Conservation (phyloP, 2,797 vertebrate species). For the Galagoides demidoff region DNA sequence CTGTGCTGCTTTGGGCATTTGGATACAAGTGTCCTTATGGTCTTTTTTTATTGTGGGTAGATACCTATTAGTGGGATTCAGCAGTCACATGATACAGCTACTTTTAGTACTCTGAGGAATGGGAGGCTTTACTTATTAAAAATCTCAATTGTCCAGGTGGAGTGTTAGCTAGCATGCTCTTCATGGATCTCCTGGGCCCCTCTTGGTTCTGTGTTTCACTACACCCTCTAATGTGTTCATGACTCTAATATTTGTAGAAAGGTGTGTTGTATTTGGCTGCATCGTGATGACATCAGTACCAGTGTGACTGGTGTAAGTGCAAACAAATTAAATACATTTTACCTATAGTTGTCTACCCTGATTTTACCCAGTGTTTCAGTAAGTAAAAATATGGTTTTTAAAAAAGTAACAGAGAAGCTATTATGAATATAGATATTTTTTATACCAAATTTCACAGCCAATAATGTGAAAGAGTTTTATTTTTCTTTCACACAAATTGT, state of each 20-base stretch:
- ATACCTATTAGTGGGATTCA: too few species aligned
- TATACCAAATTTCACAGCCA: conserved; percentile 45
- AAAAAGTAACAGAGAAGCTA: conserved; percentile 24
- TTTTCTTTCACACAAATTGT: conserved; percentile 57
- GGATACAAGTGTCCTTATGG: too few species aligned
- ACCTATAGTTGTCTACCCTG: neutral
- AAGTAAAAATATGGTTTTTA: neutral
- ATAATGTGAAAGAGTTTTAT: neutral
- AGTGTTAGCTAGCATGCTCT: too few species aligned
- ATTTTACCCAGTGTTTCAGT: neutral
- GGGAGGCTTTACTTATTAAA: too few species aligned
- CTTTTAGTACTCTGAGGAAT: too few species aligned
- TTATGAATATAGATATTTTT: conserved; percentile 54
- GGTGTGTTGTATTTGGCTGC: neutral
- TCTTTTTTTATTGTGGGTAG: too few species aligned
- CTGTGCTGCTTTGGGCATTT: too few species aligned
- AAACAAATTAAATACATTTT: conserved; percentile 53
- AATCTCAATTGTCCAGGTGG: too few species aligned
- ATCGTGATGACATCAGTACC: neutral
- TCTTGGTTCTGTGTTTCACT: neutral
- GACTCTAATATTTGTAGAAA: neutral
- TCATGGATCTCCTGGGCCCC: neutral
- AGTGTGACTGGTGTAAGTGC: neutral
- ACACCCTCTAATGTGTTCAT: neutral
- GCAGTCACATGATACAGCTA: too few species aligned